A percentile compares a stretch with the other conserved stretches of the same genome.
These are phyloP conservation scores for Acrossocheilus wenchowensis DNA, from an alignment of 2,797 vertebrate genomes.

Conservation along the genomic window DNA sequence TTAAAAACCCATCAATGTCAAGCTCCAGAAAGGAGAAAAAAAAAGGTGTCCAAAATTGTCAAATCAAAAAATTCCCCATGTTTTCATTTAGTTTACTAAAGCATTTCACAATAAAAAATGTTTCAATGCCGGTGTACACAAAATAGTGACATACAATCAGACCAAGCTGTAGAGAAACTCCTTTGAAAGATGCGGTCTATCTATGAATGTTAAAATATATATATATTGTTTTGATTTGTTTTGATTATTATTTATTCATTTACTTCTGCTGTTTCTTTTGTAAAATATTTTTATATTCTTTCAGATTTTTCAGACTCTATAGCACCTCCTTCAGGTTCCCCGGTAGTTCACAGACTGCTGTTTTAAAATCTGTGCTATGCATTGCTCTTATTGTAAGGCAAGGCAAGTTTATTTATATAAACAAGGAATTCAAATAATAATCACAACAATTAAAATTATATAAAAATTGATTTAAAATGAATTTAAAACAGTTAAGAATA, in stretches of 20 bases:
- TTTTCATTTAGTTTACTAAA: not conserved
- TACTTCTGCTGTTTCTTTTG: too few species aligned
- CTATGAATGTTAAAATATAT: not conserved
- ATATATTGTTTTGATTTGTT: not conserved
- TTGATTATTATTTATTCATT: not conserved
- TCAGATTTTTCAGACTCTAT: not conserved
- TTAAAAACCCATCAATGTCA: not conserved
- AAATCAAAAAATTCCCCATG: not conserved
- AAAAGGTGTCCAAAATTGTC: not conserved
- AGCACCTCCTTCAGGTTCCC: conserved; percentile 19
- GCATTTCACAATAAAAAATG: not conserved
- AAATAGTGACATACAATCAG: not conserved
- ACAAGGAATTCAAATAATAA: too few species aligned
- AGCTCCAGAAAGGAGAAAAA: not conserved
- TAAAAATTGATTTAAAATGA: too few species aligned
- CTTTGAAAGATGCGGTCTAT: not conserved
- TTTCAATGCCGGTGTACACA: too few species aligned
- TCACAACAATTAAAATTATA: too few species aligned
- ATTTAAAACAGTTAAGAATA: too few species aligned
- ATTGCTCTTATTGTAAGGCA: not conserved
- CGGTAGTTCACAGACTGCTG: not conserved
- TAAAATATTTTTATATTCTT: not conserved
- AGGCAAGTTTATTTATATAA: too few species aligned
- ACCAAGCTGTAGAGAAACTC: not conserved
- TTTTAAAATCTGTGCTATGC: not conserved